These are phyloP conservation scores for Drosophila prostipennis DNA, from an alignment of 2,888 invertebrate species.

Conservation along the genomic window DNA sequence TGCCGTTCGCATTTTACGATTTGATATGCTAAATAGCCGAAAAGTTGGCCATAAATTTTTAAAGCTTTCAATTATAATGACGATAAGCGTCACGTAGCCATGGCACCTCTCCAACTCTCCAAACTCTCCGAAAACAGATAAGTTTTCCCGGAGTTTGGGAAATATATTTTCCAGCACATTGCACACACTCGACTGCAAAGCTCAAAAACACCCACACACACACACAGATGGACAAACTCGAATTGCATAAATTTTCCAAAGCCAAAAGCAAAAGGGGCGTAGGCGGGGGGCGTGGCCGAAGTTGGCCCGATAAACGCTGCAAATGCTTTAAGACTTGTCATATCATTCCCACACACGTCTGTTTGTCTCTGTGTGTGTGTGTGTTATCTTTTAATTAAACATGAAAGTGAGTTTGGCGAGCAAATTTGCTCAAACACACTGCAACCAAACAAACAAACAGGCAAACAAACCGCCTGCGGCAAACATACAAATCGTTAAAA, in stretches of 20 bases:
- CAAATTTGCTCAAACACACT: conserved; percentile 50
- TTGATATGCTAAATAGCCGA: conserved; percentile 74
- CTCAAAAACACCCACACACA: conserved; percentile 42
- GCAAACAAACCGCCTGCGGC: conserved; percentile 48
- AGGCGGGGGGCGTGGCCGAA: conserved; percentile 10
- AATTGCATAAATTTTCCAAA: conserved; percentile 64
- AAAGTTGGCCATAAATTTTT: conserved; percentile 64
- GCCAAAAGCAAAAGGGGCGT: conserved; percentile 24
- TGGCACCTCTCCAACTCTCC: neutral
- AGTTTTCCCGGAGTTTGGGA: conserved; percentile 31
- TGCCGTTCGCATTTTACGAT: conserved; percentile 45
- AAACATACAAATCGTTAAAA: conserved; percentile 48
- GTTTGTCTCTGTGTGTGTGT: conserved; percentile 26
- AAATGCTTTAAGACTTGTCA: conserved; percentile 41
- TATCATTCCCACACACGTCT: conserved; percentile 23
- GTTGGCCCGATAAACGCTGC: conserved; percentile 36
- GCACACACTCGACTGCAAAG: conserved; percentile 59
- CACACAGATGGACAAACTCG: conserved; percentile 12
- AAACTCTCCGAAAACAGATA: conserved; percentile 3
- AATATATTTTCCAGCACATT: conserved; percentile 61
- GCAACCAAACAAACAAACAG: conserved; percentile 29
- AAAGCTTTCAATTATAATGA: conserved; percentile 71
- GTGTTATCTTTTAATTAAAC: conserved; percentile 81
- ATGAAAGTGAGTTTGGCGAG: conserved; percentile 60
- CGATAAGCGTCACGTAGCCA: conserved; percentile 61